Evolutionary conservation across 2,113 vertebrate species (phyloP), one percentile per base, ranked within the genome.

Genomic region (Scophthalmus maximus): DNA sequence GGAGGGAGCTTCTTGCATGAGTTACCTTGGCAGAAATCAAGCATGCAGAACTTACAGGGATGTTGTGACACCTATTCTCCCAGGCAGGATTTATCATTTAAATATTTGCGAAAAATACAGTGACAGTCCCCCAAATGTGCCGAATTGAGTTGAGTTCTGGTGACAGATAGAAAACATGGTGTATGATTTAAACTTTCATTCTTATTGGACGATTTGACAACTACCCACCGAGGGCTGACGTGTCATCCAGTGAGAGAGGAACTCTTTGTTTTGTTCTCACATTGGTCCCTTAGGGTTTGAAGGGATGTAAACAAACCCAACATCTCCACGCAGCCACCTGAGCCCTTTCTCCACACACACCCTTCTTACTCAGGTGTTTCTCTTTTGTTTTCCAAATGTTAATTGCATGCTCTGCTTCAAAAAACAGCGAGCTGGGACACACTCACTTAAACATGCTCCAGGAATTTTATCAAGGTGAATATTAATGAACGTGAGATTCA

Each of bases 121-220:
- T 65, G 64, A 73, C 68, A 84, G 68, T 40, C 34, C 68, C 59
- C 62, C 42, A 27, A 38, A 25, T 52, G 5, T 67, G 58, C 56
- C 68, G 38, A 46, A 20, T 70, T 58, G 50, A 60, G 40, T 53
- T 68, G 73, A 68, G 70, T 34, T 64, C 53, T 59, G n/a, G 44
- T 83, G 73, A 81, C 77, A 12, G 64, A 77, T n/a, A n/a, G n/a
- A n/a, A n/a, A n/a, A 15, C 26, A 2, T 44, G 40, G 55, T 44
- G 30, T 64, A 67, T 47, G 34, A 77, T 78, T 71, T 57, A 59
- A n/a, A 73, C 70, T 84, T 88, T 76, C 53, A 66, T 78, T 79
- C 76, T 72, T 40, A 64, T 55, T 44, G 55, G 67, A 84, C 78
- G 74, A 26, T 84, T 81, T 84, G 81, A 89, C 83, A 87, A 42